Base-by-base conservation (phyloP, 2,113 vertebrate species). In the Sminthopsis crassicaudata region DNA sequence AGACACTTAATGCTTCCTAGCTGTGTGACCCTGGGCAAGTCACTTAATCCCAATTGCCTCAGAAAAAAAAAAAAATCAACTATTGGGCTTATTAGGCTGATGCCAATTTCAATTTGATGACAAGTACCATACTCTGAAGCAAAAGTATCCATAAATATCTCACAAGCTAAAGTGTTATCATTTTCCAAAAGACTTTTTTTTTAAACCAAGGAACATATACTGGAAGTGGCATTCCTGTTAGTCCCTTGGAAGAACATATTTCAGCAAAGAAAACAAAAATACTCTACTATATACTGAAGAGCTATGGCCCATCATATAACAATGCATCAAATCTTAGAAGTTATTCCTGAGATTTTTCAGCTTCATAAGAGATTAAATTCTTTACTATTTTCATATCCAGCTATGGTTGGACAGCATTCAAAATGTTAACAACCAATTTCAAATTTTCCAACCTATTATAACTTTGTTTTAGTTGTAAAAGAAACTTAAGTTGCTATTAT, bases 401-500 rank as follows among this genome's bases (percentile, higher is more conserved):
- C 3, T 90, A 67, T 0, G 99, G 99, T 0, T 98, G 46, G 12
- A 99, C 91, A 2, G 96, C 42, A 96, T 98, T 98, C 96, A 99
- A 97, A 0, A 99, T 99, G 3, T 97, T 98, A 0, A 99, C 99
- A 76, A 99, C 51, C 0, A 99, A 97, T 48, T 97, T 98, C 91
- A 99, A 97, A 97, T 99, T 99, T 97, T 98, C 98, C 95, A 97
- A 97, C 26, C 99, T 98, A 96, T 99, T 98, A 0, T 99, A 99
- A 99, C 8, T 97, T 98, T 94, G 98, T 99, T 97, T 98, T 99
- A 9, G 98, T 98, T 53, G 99, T 98, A 95, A 99, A 99, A 99
- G 97, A 99, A 99, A 55, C 99, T 99, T 96, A 99, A 91, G 98
- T 99, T 99, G 91, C 99, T 98, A 98, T 99, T 99, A n/a, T 99